phyloP scores from a whole-genome alignment of 2,113 vertebrate genomes.

The Clinocottus analis region DNA sequence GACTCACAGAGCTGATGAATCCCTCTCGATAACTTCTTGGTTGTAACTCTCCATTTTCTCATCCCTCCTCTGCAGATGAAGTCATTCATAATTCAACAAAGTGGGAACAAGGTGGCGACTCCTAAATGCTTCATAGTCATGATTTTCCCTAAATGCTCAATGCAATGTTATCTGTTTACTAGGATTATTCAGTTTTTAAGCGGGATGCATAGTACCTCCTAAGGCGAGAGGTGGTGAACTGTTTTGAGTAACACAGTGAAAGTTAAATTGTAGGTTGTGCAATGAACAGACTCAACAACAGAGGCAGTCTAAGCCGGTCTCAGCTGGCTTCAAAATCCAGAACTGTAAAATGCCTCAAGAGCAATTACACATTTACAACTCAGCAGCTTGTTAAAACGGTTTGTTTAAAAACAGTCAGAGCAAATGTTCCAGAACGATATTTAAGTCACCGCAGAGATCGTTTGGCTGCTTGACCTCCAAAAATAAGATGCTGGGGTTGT shows the following conservation, averaged over 20 bases:
- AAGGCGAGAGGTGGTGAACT: slow-evolving; percentile 52
- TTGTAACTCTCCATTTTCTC: slow-evolving; percentile 3
- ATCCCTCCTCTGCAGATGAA: slow-evolving; percentile 57
- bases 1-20: not conserved
- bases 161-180: slow-evolving; percentile 3
- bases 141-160: not conserved
- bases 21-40: not conserved
- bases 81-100: slow-evolving; percentile 36
- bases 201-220: slow-evolving; percentile 49
- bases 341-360: slow-evolving; percentile 38
- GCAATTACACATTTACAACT: slow-evolving; percentile 34
- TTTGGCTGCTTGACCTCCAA: slow-evolving; percentile 38
- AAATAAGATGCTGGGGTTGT: slow-evolving; percentile 50
- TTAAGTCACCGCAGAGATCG: slow-evolving; percentile 15
- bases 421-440: slow-evolving; percentile 16
- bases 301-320: slow-evolving; percentile 52
- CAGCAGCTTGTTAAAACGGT: slow-evolving; percentile 1
- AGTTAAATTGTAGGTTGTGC: slow-evolving; percentile 68
- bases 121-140: not conserved
- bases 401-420: slow-evolving; percentile 2
- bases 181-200: not conserved
- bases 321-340: slow-evolving; percentile 14
- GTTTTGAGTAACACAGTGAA: slow-evolving; percentile 46
- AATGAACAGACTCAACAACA: slow-evolving; percentile 50
- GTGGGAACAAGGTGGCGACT: slow-evolving; percentile 55